Evolutionary conservation across 2,888 invertebrate species (phyloP).

Genomic region (Metellina segmentata): DNA sequence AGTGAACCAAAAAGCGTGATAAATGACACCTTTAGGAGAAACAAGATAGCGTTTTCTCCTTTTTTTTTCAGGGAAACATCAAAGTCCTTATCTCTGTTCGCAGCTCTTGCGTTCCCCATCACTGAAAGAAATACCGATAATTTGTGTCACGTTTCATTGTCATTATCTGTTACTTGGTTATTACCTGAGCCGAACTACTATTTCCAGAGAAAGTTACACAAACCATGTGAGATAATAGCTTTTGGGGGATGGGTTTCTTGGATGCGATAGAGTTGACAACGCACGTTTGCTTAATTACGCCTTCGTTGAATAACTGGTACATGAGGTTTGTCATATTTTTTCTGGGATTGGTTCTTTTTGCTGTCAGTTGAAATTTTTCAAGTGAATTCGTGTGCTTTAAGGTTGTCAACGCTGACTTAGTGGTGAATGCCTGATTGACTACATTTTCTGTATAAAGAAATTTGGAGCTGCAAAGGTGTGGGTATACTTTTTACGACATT

Average conservation of each 20-base stretch:
- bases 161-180: constrained; percentile 31
- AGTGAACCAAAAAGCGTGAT: constrained; percentile 66
- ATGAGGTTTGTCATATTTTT: neutral
- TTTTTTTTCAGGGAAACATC: constrained; percentile 28
- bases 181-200: neutral
- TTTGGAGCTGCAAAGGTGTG: no score
- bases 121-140: constrained; percentile 29
- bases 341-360: neutral
- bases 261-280: neutral
- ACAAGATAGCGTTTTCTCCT: constrained; percentile 46
- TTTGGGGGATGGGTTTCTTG: neutral
- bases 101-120: constrained; percentile 24
- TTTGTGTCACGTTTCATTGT: constrained; percentile 47
- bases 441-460: no score
- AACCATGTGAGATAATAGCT: neutral
- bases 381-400: no score
- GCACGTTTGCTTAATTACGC: neutral
- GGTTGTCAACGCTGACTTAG: no score
- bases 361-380: no score
- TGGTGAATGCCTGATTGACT: no score
- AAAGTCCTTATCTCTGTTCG: constrained; percentile 37
- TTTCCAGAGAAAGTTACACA: neutral
- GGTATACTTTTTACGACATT: no score
- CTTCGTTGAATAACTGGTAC: neutral
- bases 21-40: constrained; percentile 62